A percentile compares a stretch with the other conserved stretches of the same genome.
phyloP scores from a whole-genome alignment of 2,797 vertebrate genomes.

The Natrix natrix region DNA sequence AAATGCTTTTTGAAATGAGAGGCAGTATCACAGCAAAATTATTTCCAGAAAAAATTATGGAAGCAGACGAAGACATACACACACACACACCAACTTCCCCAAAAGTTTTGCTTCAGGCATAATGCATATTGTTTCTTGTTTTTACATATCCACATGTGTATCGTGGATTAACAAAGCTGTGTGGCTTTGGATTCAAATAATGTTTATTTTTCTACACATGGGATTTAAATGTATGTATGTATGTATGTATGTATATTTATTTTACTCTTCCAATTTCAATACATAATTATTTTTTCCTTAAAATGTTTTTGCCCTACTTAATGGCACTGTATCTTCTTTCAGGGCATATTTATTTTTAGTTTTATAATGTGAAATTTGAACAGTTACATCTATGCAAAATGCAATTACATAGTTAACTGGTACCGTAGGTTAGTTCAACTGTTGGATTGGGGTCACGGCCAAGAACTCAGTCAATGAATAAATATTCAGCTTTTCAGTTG shows the following conservation, averaged over 20 bases:
- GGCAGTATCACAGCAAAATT: not conserved
- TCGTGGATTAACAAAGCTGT: not conserved
- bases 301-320: not conserved
- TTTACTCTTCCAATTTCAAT: not conserved
- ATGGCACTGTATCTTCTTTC: not conserved
- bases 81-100: not conserved
- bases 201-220: not conserved
- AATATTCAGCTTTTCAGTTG: not conserved
- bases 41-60: not conserved
- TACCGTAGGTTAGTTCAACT: not conserved
- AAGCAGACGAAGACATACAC: not conserved
- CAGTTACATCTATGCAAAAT: not conserved
- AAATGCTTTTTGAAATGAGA: not conserved
- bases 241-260: not conserved
- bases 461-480: not conserved
- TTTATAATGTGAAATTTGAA: not conserved
- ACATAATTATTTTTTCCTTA: not conserved
- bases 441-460: not conserved
- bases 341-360: not conserved
- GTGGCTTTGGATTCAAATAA: not conserved
- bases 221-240: not conserved
- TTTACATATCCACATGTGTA: not conserved
- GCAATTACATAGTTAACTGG: not conserved
- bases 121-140: not conserved
- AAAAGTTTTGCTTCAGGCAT: not conserved